These are phyloP conservation scores for Nephrotoma flavescens DNA, from an alignment of 2,888 invertebrate species.

Conservation along the genomic window DNA sequence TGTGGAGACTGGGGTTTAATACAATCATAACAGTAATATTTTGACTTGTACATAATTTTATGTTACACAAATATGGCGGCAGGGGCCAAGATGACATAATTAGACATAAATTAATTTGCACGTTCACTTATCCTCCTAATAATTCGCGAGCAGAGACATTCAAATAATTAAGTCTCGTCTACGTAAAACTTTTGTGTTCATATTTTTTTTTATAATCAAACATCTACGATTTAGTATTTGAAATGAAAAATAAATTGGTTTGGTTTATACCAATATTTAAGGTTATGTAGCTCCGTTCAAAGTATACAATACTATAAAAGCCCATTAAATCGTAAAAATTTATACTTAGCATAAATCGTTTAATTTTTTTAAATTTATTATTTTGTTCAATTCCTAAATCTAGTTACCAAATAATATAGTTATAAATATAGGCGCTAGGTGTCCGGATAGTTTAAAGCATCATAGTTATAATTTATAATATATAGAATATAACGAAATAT, in stretches of 20 bases:
- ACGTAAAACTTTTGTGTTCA: background rate
- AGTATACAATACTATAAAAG: background rate
- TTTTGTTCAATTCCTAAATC: background rate
- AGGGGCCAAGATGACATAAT: background rate
- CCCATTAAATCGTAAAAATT: background rate
- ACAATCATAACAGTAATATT: background rate
- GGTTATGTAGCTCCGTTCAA: background rate
- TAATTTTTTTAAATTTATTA: background rate
- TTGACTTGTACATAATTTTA: background rate
- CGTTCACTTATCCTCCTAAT: background rate
- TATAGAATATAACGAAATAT: background rate
- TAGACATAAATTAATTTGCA: background rate
- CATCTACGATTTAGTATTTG: background rate
- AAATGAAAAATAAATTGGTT: background rate
- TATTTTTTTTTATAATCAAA: background rate
- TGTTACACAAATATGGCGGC: background rate
- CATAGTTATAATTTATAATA: too few species aligned
- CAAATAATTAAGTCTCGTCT: background rate
- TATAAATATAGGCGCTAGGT: background rate
- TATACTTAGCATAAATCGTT: background rate
- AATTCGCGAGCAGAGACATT: background rate
- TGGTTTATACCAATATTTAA: background rate
- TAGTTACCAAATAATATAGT: background rate
- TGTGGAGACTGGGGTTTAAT: background rate
- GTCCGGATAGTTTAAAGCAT: background rate